Evolutionary conservation across 2,888 invertebrate genomes (phyloP).

Genomic region (Plagodis pulveraria): DNA sequence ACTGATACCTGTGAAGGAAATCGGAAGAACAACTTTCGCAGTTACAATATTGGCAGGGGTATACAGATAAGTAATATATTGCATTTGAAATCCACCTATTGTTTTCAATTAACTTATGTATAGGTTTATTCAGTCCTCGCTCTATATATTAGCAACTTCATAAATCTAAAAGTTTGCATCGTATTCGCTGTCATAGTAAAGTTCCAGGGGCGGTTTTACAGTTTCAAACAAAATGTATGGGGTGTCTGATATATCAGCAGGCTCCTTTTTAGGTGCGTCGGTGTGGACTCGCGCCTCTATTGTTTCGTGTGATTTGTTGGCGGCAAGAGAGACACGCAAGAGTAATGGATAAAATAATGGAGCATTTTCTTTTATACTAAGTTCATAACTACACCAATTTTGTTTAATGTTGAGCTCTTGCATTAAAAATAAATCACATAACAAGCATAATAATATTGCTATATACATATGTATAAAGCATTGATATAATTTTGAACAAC

Average conservation of each 20-base stretch:
- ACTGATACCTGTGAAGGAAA: too few species aligned
- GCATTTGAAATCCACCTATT: too few species aligned
- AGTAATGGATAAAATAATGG: constrained; percentile 24
- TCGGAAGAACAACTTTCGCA: too few species aligned
- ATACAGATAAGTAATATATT: too few species aligned
- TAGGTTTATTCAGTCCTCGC: constrained; percentile 1
- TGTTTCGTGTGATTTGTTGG: constrained; percentile 47
- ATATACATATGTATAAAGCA: too few species aligned
- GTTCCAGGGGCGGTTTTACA: constrained; percentile 58
- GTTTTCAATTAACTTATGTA: not conserved
- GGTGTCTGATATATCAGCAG: constrained; percentile 46
- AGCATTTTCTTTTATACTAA: constrained; percentile 9
- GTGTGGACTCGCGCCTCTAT: constrained; percentile 45
- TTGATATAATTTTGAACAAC: too few species aligned
- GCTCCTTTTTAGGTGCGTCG: constrained; percentile 41
- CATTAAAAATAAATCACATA: too few species aligned
- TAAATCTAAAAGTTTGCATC: constrained; percentile 69
- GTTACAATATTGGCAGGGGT: too few species aligned
- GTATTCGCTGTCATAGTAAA: constrained; percentile 61
- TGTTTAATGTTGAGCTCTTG: too few species aligned
- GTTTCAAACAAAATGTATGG: constrained; percentile 54
- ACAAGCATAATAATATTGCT: too few species aligned
- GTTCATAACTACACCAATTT: not conserved
- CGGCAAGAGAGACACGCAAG: constrained; percentile 27
- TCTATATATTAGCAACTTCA: constrained; percentile 50